Evolutionary conservation across 2,113 vertebrate genomes (phyloP).

Genomic region (Elephantulus edwardii): DNA sequence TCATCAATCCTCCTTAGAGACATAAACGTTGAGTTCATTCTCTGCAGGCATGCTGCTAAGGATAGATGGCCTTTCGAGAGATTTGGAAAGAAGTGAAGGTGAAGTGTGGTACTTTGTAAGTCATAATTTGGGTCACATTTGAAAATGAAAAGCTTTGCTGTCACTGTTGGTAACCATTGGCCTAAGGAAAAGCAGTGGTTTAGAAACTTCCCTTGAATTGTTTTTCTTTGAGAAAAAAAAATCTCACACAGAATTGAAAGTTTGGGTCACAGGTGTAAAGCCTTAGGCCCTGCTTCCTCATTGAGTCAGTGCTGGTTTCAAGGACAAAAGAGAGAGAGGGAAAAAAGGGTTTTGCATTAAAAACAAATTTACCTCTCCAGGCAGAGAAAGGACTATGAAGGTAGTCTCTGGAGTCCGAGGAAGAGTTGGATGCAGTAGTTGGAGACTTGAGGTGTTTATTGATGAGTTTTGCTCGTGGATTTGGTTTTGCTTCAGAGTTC

Average conservation of each 20-base stretch:
- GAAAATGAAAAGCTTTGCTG: slow-evolving; percentile 15
- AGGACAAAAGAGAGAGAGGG: slow-evolving; percentile 54
- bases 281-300: slow-evolving; percentile 54
- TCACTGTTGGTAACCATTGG: slow-evolving; percentile 60
- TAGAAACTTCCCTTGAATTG: slow-evolving; percentile 56
- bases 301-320: slow-evolving; percentile 35
- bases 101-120: slow-evolving; percentile 43
- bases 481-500: slow-evolving; percentile 62
- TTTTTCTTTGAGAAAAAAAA: slow-evolving; percentile 50
- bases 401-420: background rate
- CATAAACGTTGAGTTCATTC: background rate
- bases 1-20: background rate
- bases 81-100: slow-evolving; percentile 45
- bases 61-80: background rate
- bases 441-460: slow-evolving; percentile 41
- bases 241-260: slow-evolving; percentile 55
- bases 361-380: background rate
- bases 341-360: slow-evolving; percentile 42
- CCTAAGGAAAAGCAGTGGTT: slow-evolving; percentile 73
- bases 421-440: slow-evolving; percentile 9
- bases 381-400: background rate
- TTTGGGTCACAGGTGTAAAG: slow-evolving; percentile 64
- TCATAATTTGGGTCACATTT: slow-evolving; percentile 72
- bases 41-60: background rate
- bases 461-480: slow-evolving; percentile 20